A percentile compares a stretch with the other conserved stretches of the same genome.
These are phyloP conservation scores for Geothlypis trichas DNA, from an alignment of 2,113 vertebrate species.

Conservation along the genomic window DNA sequence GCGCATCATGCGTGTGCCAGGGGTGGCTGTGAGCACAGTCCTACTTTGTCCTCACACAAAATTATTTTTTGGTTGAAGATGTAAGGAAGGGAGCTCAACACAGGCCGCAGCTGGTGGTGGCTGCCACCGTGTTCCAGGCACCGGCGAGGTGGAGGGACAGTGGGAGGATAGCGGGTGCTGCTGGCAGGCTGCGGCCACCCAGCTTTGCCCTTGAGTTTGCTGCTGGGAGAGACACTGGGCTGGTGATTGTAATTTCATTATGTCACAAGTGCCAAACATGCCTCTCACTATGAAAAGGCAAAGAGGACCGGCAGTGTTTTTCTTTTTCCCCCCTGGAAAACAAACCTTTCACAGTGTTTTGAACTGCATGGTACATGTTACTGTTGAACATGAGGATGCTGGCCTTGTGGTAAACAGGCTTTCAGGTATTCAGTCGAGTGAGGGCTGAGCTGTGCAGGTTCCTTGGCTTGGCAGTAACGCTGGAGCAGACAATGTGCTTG, in stretches of 20 bases:
- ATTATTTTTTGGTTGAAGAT: neutral
- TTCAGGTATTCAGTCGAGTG: neutral
- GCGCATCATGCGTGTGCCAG: neutral
- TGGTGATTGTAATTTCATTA: conserved; percentile 39
- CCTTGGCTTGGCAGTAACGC: neutral
- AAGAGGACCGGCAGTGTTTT: neutral
- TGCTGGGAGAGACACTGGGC: conserved; percentile 29
- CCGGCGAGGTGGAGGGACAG: neutral
- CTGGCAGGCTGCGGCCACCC: neutral
- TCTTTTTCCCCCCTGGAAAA: neutral
- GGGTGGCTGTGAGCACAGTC: neutral
- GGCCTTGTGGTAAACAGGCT: neutral
- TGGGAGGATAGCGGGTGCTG: neutral
- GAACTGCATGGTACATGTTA: rapidly evolving
- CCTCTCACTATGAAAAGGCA: conserved; percentile 36
- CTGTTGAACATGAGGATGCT: neutral
- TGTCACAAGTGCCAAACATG: conserved; percentile 31
- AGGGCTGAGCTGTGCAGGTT: rapidly evolving
- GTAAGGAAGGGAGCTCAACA: neutral
- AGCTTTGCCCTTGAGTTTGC: neutral
- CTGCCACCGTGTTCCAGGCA: rapidly evolving
- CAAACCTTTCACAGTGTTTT: neutral
- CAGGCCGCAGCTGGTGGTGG: neutral
- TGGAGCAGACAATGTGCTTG: neutral
- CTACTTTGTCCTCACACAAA: neutral